Evolutionary conservation across 92 coral and sea anemone species (phyloP), one percentile per base, ranked within the genome.

Genomic region (Phymanthus crucifer): DNA sequence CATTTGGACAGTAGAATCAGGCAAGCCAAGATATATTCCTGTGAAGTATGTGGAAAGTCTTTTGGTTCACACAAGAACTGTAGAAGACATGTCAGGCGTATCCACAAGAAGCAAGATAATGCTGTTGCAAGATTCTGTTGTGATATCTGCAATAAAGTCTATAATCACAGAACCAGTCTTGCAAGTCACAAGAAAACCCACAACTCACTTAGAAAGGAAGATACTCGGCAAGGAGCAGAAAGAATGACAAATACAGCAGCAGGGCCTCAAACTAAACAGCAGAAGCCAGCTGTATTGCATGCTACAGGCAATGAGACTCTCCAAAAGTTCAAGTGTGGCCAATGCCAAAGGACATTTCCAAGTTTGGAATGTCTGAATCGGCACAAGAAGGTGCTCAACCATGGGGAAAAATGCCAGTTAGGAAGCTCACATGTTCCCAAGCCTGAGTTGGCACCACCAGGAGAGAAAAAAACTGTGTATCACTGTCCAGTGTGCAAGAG

Each of bases 401-500:
- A 27, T n/a, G 38, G 50, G 19, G 40, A 24, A 35, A 21, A 11
- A 34, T 32, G 32, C 0, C 80, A 56, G 18, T 4, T 35, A 32
- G 58, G 50, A 34, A 66, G 40, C 21, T 45, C 64, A 74, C 67
- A 74, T n/a, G 35, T 52, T 18, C 13, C 69, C 18, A 48, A 37
- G 33, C 31, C 64, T 54, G 48, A 23, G 26, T 8, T 3, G 2
- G 72, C 24, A 19, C 33, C 16, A 7, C 14, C 23, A 24, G 38
- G 37, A 6, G 3, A 18, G 11, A 9, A 5, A 0, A 2, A 2
- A 27, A 37, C 27, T 4, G 19, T 71, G 19, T 77, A n/a, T 37
- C 26, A 77, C 13, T 77, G 81, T 32, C 21, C 64, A 23, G 36
- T 64, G 17, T 77, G 81, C 27, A 64, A 64, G 23, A 77, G 32